Evolutionary conservation across 2,888 invertebrate genomes (phyloP).

Genomic region (Dryomyza anilis): DNA sequence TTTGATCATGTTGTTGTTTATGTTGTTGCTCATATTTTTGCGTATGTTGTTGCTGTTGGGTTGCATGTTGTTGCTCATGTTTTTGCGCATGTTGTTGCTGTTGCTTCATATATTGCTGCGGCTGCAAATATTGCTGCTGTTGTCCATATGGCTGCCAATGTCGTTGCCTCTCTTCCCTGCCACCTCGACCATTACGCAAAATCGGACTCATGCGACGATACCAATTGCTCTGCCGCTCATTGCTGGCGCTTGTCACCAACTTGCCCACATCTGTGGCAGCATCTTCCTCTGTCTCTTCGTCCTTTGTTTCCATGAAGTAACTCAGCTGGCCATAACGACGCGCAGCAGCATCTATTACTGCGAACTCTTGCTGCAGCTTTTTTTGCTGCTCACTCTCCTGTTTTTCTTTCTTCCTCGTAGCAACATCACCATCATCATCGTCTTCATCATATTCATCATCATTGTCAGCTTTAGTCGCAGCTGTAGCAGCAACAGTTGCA

Average conservation of each 20-base stretch:
- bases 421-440: neutral
- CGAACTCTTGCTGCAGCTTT: too few relatives aligned
- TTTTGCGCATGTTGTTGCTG: constrained; percentile 25
- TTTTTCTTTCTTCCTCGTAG: too few relatives aligned
- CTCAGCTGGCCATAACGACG: constrained; percentile 53
- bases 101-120: constrained; percentile 7
- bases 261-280: constrained; percentile 18
- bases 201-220: constrained; percentile 50
- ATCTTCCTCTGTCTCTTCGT: constrained; percentile 35
- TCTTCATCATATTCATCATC: too few relatives aligned
- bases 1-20: constrained; percentile 33
- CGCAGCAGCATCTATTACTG: too few relatives aligned
- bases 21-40: constrained; percentile 19
- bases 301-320: constrained; percentile 49
- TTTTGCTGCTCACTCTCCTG: neutral
- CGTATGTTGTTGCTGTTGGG: constrained; percentile 22
- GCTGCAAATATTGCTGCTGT: constrained; percentile 17
- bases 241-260: constrained; percentile 6
- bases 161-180: constrained; percentile 11
- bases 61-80: constrained; percentile 32
- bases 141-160: constrained; percentile 9
- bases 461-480: too few relatives aligned
- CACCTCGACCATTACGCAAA: constrained; percentile 42
- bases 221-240: constrained; percentile 44
- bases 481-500: neutral